These are phyloP conservation scores for Uria lomvia DNA, from an alignment of 2,113 vertebrate genomes.

Conservation along the genomic window DNA sequence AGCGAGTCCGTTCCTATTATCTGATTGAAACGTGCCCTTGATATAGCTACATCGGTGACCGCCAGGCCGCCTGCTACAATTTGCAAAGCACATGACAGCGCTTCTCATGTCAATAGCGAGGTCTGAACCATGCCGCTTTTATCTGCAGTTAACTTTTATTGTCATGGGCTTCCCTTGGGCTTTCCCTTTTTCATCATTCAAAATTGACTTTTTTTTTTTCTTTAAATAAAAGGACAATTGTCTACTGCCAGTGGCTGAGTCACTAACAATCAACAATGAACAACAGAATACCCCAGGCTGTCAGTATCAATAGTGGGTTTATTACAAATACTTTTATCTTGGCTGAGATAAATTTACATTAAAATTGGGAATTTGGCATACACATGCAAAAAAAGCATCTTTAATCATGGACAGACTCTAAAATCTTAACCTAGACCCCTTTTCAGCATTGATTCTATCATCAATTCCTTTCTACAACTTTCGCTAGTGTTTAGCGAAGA, in stretches of 20 bases:
- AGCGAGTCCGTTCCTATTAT: neutral
- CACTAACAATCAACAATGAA: neutral
- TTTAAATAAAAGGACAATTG: constrained; percentile 7
- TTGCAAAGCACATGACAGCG: neutral
- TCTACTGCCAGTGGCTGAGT: neutral
- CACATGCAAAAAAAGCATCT: neutral
- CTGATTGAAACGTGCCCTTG: neutral
- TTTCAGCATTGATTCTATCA: neutral
- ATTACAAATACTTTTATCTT: neutral
- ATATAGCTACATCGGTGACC: neutral
- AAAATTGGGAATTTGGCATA: neutral
- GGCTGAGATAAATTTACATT: neutral
- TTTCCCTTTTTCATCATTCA: constrained; percentile 14
- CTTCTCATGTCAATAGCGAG: neutral
- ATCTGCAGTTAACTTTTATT: constrained; percentile 39
- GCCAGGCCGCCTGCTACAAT: neutral
- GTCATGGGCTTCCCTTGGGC: constrained; percentile 25
- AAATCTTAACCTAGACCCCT: neutral
- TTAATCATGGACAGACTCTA: neutral
- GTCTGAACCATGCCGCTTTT: constrained; percentile 7
- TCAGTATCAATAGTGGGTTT: neutral
- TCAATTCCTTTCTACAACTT: neutral
- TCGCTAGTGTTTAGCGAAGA: neutral
- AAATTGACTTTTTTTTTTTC: neutral
- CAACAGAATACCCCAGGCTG: neutral